These are phyloP conservation scores for Catharus fuscescens DNA, from an alignment of 2,113 vertebrate species.

Conservation along the genomic window DNA sequence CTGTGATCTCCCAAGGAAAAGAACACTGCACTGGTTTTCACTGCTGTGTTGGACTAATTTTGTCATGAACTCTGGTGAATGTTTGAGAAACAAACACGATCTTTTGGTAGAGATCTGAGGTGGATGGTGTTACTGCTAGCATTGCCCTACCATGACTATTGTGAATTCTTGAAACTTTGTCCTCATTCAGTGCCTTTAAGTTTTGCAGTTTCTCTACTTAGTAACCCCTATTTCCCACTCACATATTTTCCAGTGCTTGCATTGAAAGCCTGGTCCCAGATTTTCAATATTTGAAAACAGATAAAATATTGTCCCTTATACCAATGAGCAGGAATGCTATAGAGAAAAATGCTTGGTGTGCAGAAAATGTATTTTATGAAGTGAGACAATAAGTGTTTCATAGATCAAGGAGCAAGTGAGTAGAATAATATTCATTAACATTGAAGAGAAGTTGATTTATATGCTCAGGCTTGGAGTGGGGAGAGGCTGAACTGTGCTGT, in stretches of 20 bases:
- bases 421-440: neutral
- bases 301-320: neutral
- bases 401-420: neutral
- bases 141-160: fast-evolving
- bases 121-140: neutral
- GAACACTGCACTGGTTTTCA: neutral
- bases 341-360: neutral
- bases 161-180: neutral
- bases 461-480: neutral
- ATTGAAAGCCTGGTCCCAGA: neutral
- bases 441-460: neutral
- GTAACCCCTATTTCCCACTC: neutral
- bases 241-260: neutral
- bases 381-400: neutral
- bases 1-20: neutral
- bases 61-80: neutral
- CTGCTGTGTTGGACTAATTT: neutral
- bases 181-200: neutral
- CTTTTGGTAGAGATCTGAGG: neutral
- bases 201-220: neutral
- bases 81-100: neutral
- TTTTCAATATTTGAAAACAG: neutral
- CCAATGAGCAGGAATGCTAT: neutral
- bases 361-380: neutral
- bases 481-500: neutral